Evolutionary conservation across 2,888 invertebrate species (phyloP).

Genomic region (Papilio protenor): DNA sequence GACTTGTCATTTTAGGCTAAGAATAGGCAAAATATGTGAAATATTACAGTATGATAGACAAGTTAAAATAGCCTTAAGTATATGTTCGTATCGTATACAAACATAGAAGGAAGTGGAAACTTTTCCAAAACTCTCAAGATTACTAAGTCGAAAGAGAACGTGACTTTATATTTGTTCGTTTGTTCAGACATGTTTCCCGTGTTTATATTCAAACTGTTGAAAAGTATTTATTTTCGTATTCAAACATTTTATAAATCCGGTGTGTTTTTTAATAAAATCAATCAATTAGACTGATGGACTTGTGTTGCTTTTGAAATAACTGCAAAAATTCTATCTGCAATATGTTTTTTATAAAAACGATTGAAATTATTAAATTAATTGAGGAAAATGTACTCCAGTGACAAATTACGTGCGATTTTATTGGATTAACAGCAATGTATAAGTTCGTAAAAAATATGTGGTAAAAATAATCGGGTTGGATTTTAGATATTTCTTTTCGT

Average conservation of each 20-base stretch:
- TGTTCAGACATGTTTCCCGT: background rate
- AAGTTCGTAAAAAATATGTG: background rate
- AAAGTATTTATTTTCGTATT: conserved; percentile 2
- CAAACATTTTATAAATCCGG: background rate
- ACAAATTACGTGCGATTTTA: background rate
- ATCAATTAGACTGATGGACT: background rate
- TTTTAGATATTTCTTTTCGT: background rate
- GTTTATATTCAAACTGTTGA: background rate
- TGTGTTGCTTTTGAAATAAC: conserved; percentile 1
- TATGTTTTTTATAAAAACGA: background rate
- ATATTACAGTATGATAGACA: background rate
- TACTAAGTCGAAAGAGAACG: conserved; percentile 11
- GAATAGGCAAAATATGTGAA: background rate
- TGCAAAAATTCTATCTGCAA: background rate
- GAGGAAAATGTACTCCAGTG: background rate
- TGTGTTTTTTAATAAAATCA: conserved; percentile 4
- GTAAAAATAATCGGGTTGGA: background rate
- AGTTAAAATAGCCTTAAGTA: background rate
- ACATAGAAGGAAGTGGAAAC: conserved; percentile 17
- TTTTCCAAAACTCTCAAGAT: conserved; percentile 12
- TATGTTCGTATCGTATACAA: conserved; percentile 11
- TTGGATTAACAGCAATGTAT: background rate
- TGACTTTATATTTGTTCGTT: conserved; percentile 15
- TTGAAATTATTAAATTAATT: background rate
- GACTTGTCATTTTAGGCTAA: background rate